Percentiles rank a stretch among this genome's conserved stretches.
Evolutionary conservation across 2,797 vertebrate species (phyloP).

Genomic region (Dermochelys coriacea): DNA sequence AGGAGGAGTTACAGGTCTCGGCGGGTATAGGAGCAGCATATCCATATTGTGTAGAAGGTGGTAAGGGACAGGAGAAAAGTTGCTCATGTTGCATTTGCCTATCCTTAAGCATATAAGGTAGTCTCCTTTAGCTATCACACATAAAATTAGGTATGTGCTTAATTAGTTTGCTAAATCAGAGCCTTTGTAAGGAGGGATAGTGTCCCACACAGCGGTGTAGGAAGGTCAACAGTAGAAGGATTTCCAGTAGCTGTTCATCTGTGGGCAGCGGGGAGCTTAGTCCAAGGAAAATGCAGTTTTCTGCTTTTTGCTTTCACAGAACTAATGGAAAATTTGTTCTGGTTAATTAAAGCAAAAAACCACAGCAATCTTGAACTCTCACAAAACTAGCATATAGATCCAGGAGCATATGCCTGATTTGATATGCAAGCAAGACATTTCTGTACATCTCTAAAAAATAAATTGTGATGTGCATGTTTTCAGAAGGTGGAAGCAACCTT

Average conservation of each 20-base stretch:
- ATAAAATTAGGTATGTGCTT: neutral
- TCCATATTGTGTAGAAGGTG: neutral
- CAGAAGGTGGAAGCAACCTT: slow-evolving; percentile 69
- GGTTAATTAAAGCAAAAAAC: slow-evolving; percentile 41
- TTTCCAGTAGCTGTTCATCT: neutral
- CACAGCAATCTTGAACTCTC: slow-evolving; percentile 49
- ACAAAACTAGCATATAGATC: slow-evolving; percentile 60
- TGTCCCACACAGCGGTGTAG: neutral
- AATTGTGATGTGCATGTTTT: slow-evolving; percentile 63
- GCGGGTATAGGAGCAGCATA: neutral
- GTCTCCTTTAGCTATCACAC: too few relatives aligned
- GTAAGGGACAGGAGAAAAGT: neutral
- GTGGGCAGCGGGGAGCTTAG: neutral
- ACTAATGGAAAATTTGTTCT: slow-evolving; percentile 52
- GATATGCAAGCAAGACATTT: slow-evolving; percentile 69
- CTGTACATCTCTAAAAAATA: slow-evolving; percentile 72
- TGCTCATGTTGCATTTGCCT: neutral
- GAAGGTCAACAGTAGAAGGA: slow-evolving; percentile 5
- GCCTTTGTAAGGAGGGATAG: slow-evolving; percentile 7
- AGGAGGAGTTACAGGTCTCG: neutral
- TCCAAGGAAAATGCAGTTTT: slow-evolving; percentile 21
- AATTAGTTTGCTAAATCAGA: neutral
- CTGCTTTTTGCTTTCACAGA: slow-evolving; percentile 45
- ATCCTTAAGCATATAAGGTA: too few relatives aligned
- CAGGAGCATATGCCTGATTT: slow-evolving; percentile 66